Base-by-base conservation (phyloP, 2,888 invertebrate species). In the Coleophora deauratella region DNA sequence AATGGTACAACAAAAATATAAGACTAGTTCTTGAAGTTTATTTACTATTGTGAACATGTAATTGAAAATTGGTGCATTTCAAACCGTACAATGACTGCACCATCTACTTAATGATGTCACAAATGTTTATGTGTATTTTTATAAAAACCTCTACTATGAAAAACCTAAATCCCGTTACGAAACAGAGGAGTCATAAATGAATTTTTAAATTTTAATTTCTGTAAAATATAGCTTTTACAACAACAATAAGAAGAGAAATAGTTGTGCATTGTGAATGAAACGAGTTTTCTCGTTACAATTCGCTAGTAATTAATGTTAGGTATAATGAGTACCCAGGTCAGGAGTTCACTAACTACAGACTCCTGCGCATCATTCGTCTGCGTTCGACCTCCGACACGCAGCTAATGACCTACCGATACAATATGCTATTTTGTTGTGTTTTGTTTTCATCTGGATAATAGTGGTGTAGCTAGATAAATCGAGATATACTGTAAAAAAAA, bases 311-410 rank as follows among this genome's bases (percentile, higher is more conserved):
- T 78, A 78, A 76, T 76, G 74, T 72, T 68, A 70, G 53, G 66
- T 69, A 62, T 79, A 80, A 82, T 80, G 75, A 75, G 74, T 31
- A 66, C 67, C 21, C 50, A 31, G 31, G 31, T 10, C 31, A 10
- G n/a, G 31, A 65, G 72, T 73, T 70, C 72, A 69, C 63, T 62
- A 65, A 70, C 60, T 69, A 69, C 72, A 68, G 68, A 72, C 76
- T 78, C 72, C 70, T 72, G 71, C 73, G 72, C 77, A 84, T 80
- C 84, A 80, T 82, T 78, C 73, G 79, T 84, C 78, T 76, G 78
- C 64, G 56, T 48, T 52, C 62, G 66, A 75, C 75, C 79, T 79
- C 59, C 62, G 76, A 75, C 80, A 70, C 60, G 49, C 46, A 53
- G 54, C 34, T 78, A 76, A 74, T 77, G 69, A 79, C 60, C 59